Evolutionary conservation across 2,888 invertebrate species (phyloP).

Genomic region (Candidula unifasciata): DNA sequence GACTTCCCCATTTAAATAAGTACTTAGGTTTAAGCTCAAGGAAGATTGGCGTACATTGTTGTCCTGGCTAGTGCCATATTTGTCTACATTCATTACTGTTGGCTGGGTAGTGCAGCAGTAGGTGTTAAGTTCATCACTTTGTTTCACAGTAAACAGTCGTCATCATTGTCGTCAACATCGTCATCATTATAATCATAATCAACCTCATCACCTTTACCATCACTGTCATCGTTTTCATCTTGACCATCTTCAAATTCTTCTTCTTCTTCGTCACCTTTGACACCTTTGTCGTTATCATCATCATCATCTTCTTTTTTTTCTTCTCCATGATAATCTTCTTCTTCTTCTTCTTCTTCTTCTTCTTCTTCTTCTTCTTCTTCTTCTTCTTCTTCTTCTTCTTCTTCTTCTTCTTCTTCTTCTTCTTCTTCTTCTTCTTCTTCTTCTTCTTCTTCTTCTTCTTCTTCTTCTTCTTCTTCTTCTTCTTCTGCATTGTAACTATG

Average conservation of each 20-base stretch:
- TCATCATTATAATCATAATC: background rate
- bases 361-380: background rate
- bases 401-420: background rate
- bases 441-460: background rate
- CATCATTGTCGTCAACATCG: background rate
- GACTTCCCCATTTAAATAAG: too few species aligned
- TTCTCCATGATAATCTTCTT: background rate
- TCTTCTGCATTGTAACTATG: too few species aligned
- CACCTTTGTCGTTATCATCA: slow-evolving; percentile 40
- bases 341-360: background rate
- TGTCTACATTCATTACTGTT: too few species aligned
- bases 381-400: background rate
- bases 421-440: background rate
- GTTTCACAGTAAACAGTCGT: background rate
- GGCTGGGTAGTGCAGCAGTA: too few species aligned
- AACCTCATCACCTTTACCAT: background rate
- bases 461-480: too few species aligned
- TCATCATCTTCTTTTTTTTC: slow-evolving; percentile 35
- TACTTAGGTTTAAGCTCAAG: too few species aligned
- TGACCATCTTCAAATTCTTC: slow-evolving; percentile 24
- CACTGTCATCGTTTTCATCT: background rate
- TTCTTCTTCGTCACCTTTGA: slow-evolving; percentile 32
- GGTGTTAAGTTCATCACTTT: background rate
- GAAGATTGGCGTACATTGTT: too few species aligned
- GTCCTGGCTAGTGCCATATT: too few species aligned